Evolutionary conservation across 2,888 invertebrate genomes (phyloP).

Genomic region (Trachelus stipa): DNA sequence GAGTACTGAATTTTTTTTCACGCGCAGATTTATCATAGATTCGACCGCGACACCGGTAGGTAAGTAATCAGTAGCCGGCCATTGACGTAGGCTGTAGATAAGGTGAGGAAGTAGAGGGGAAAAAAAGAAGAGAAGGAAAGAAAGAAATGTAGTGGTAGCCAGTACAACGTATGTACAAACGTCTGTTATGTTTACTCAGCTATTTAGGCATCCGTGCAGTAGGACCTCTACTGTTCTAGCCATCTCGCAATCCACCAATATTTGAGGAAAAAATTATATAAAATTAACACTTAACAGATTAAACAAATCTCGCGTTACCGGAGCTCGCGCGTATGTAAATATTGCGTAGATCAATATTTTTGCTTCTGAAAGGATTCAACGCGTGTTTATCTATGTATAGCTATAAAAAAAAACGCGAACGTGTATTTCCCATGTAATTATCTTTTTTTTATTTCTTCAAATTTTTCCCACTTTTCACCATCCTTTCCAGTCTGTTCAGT

Average conservation of each 20-base stretch:
- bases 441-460: neutral
- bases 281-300: slow-evolving; percentile 61
- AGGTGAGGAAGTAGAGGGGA: neutral
- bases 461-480: neutral
- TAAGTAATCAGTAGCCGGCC: neutral
- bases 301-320: slow-evolving; percentile 50
- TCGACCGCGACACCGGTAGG: neutral
- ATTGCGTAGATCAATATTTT: slow-evolving; percentile 62
- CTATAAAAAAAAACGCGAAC: neutral
- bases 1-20: neutral
- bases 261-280: slow-evolving; percentile 58
- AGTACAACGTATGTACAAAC: neutral
- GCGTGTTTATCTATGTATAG: neutral
- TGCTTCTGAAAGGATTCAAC: slow-evolving; percentile 56
- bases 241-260: slow-evolving; percentile 36
- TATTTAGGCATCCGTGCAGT: slow-evolving; percentile 40
- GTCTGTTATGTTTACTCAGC: slow-evolving; percentile 45
- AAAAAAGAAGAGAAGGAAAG: neutral
- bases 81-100: neutral
- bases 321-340: slow-evolving; percentile 43
- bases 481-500: neutral
- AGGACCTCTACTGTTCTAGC: slow-evolving; percentile 17
- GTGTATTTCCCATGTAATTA: neutral
- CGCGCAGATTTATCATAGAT: neutral
- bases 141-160: neutral